Base-by-base conservation (phyloP, 2,113 vertebrate genomes). In the Bothrops jararaca region DNA sequence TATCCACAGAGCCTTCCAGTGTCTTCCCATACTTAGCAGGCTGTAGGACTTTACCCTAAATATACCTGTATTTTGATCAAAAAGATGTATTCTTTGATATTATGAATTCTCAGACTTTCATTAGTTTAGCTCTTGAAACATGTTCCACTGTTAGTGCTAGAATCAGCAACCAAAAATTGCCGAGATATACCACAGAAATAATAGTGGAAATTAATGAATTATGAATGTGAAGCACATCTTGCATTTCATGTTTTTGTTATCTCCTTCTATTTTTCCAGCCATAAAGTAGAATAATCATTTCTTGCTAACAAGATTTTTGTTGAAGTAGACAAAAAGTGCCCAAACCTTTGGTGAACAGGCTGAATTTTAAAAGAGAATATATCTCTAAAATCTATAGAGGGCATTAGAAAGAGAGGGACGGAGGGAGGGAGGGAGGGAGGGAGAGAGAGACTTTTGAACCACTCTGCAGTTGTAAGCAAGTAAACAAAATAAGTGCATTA, bases 231-330 rank as follows among this genome's bases (percentile, higher is more conserved):
- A 42, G 18, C 24, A 56, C 15, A 53, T 92, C 88, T 64, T 91
- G 89, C 90, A 91, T 23, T 0, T 87, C 0, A 9, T 92, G 50
- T 89, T 95, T n/a, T 23, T 54, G 18, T 74, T 90, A 93, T 93
- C 34, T 0, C 50, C 20, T 34, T 95, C 45, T 93, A 29, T 94
- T 50, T 93, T 92, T 74, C 74, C 53, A 91, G 0, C 0, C 11
- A 53, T 85, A 80, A 94, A 94, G 60, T 64, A 89, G 64, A 90
- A 42, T 64, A 64, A 93, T 93, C 60, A 29, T 9, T 95, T 48
- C 88, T 93, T 86, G 10, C 4, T 58, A 88, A 89, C 56, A 95
- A 69, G 4, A 22, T 54, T 53, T 7, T 89, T 42, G 60, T n/a
- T 0, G 3, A 29, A 69, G 4, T n/a, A n/a, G 26, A 69, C 29